A percentile compares a stretch with the other conserved stretches of the same genome.
These are phyloP conservation scores for Magallana ariakensis DNA, from an alignment of 1,140 invertebrate genomes.

Conservation along the genomic window DNA sequence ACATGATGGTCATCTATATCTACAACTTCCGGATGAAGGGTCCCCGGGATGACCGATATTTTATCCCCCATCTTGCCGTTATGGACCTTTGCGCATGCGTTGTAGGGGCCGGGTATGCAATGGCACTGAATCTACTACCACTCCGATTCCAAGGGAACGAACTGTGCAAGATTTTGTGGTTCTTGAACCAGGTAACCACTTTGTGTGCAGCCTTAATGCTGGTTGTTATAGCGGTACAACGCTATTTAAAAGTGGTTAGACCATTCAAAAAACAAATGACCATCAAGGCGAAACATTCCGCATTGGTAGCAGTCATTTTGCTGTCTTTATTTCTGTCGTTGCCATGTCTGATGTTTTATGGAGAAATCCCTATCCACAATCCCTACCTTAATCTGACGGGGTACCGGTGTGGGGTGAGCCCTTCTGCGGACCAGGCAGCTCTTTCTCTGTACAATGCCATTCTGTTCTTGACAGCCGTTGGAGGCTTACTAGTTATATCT, in stretches of 20 bases:
- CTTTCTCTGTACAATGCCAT: not conserved
- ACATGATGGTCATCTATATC: slow-evolving; percentile 47
- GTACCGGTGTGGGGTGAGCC: not conserved
- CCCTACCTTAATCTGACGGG: not conserved
- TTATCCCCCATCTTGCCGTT: slow-evolving; percentile 52
- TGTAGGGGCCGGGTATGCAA: slow-evolving; percentile 41
- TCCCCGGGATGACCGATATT: slow-evolving; percentile 52
- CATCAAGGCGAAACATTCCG: not conserved
- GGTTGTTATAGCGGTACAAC: slow-evolving; percentile 52
- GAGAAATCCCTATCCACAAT: not conserved
- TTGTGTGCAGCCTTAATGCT: slow-evolving; percentile 47
- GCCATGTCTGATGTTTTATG: slow-evolving; percentile 5
- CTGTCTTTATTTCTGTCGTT: not conserved
- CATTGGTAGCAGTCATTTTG: not conserved
- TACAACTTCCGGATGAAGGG: slow-evolving; percentile 52
- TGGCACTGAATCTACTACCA: slow-evolving; percentile 53
- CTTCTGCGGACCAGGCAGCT: not conserved
- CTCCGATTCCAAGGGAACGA: slow-evolving; percentile 43
- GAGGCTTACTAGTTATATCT: not conserved
- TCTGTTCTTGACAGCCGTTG: not conserved
- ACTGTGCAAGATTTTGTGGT: slow-evolving; percentile 54
- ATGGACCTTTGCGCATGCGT: slow-evolving; percentile 51
- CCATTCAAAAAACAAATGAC: slow-evolving; percentile 47
- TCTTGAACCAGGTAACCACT: slow-evolving; percentile 43
- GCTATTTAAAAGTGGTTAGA: slow-evolving; percentile 52